Base-by-base conservation (phyloP, 2,113 vertebrate genomes). In the Panthera leo region DNA sequence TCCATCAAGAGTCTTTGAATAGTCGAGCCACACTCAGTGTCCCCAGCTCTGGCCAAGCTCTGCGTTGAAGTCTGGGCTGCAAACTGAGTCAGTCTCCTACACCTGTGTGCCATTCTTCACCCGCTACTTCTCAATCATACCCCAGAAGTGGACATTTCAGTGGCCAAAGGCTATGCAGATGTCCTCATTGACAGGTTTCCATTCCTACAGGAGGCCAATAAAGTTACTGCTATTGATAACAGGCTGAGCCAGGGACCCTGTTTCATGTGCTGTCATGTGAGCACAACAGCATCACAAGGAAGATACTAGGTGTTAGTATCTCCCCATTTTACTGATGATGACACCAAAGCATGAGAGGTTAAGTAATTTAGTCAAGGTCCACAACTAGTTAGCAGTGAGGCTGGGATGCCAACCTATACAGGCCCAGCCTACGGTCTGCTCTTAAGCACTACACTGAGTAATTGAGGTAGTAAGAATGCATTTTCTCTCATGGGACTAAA, bases 11-110 rank as follows among this genome's bases (percentile, higher is more conserved):
- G 29, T 39, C 39, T 23, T 85, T 27, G 36, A 18, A 8, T 82
- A 3, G 51, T 79, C 42, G 58, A 45, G 23, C 29, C n/a, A 61
- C 0, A 4, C 51, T 85, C 2, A 0, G n/a, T 45, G 45, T 31
- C 31, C 27, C 36, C 27, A 39, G 34, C 53, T 91, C 88, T 18
- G 18, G 42, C 75, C 23, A 0, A 31, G 70, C 42, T 53, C 48
- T 25, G 58, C 16, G 18, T 70, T 25, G 31, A 70, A 34, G 42
- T 29, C 42, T 3, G 16, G 61, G 45, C 48, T 67, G 15, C 67
- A 63, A 13, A 61, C 0, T 23, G 86, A 55, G 51, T 34, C 8
- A 31, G 85, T 15, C 2, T 14, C 19, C 3, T 2, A 27, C 2
- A n/a, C 23, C 13, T 25, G 3, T 16, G 45, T 13, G 15, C 29